Percentiles rank a stretch among this genome's conserved stretches.
These are phyloP conservation scores for Albula glossodonta DNA, from an alignment of 2,113 vertebrate genomes.

Conservation along the genomic window DNA sequence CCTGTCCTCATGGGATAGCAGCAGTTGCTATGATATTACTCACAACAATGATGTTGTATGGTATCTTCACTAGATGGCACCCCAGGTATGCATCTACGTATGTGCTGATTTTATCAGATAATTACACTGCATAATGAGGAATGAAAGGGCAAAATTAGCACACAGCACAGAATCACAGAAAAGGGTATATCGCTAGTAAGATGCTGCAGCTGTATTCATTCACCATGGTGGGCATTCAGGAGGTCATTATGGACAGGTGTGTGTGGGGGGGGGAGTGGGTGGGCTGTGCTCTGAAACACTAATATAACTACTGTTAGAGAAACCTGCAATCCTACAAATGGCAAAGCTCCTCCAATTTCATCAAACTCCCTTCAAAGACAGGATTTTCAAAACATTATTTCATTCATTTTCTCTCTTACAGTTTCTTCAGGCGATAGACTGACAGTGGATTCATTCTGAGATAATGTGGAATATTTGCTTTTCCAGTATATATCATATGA, in stretches of 20 bases:
- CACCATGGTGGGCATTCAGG: not conserved
- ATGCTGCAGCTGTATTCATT: not conserved
- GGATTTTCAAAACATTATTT: not conserved
- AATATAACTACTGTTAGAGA: not conserved
- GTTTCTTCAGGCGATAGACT: not conserved
- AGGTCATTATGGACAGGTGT: not conserved
- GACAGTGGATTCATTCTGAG: not conserved
- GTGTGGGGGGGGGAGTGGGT: not conserved
- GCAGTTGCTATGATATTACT: not conserved
- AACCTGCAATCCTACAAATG: not conserved
- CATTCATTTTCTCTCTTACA: not conserved
- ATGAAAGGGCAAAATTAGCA: not conserved
- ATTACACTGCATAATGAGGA: not conserved
- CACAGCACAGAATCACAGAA: not conserved
- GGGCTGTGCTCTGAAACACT: not conserved
- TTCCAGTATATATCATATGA: not conserved
- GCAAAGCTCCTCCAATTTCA: not conserved
- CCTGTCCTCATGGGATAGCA: not conserved
- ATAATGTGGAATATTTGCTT: not conserved
- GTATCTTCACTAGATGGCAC: constrained; percentile 21
- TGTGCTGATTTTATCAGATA: not conserved
- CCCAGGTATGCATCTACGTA: constrained; percentile 1
- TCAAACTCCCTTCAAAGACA: not conserved
- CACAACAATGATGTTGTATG: not conserved
- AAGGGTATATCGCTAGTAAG: not conserved